phyloP scores from a whole-genome alignment of 1,140 invertebrate genomes.

The Drosophila prosaltans region DNA sequence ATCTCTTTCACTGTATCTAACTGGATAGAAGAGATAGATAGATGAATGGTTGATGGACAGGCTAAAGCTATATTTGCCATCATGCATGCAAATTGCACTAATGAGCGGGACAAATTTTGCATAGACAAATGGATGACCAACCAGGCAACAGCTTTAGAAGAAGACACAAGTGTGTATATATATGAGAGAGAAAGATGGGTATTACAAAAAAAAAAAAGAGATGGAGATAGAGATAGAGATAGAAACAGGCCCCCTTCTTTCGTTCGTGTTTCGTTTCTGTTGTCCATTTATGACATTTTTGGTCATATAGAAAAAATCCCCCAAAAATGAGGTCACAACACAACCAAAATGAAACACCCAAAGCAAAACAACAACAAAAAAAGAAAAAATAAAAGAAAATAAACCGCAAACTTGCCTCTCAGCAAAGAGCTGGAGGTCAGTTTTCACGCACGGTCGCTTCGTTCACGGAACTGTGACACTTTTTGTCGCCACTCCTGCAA shows the following conservation, averaged over 20 bases:
- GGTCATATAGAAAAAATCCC: constrained; percentile 30
- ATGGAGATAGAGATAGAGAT: too few species aligned
- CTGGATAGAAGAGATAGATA: constrained; percentile 49
- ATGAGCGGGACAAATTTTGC: constrained; percentile 73
- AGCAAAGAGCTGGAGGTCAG: constrained; percentile 47
- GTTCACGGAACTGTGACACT: constrained; percentile 58
- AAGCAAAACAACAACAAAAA: not conserved
- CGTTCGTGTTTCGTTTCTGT: not conserved
- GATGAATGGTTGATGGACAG: constrained; percentile 41
- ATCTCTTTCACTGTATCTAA: constrained; percentile 3
- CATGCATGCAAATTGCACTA: constrained; percentile 80
- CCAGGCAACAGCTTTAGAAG: constrained; percentile 1
- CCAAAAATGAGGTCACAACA: constrained; percentile 47
- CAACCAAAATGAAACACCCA: not conserved
- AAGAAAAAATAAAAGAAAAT: constrained; percentile 17
- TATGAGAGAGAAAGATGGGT: constrained; percentile 3
- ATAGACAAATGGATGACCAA: constrained; percentile 65
- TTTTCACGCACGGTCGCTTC: constrained; percentile 70
- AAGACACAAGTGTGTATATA: not conserved
- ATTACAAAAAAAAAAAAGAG: not conserved
- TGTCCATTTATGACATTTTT: constrained; percentile 15
- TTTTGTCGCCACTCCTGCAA: constrained; percentile 36
- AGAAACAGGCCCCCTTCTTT: not conserved
- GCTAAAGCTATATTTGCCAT: constrained; percentile 65
- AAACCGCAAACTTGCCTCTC: constrained; percentile 39